Base-by-base conservation (phyloP, 1,140 invertebrate genomes). In the Zaprionus gabonicus region DNA sequence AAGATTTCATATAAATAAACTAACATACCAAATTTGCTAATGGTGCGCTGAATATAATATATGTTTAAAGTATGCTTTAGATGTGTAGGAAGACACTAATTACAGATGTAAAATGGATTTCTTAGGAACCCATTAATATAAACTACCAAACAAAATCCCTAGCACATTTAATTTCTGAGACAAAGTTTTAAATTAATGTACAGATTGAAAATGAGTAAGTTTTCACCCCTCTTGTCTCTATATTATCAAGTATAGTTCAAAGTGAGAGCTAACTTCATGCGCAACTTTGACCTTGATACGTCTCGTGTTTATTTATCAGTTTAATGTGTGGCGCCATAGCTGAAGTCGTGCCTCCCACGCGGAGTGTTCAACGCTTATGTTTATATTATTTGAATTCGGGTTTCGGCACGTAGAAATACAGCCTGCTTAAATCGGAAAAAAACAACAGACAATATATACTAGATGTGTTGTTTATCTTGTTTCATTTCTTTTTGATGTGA, bases 231-330 rank as follows among this genome's bases (percentile, higher is more conserved):
- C 38, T 15, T 7, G 5, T n/a, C 2, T 17, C 7, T 9, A 7
- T 6, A 41, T 46, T 44, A 44, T 34, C 5, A n/a, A 41, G n/a
- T 44, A 17, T 13, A 51, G 10, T 10, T 9, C 20, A 36, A 10
- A 56, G 12, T 28, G 12, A 15, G 15, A 6, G 13, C 12, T 34
- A 57, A 20, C 17, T 51, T 3, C 34, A 17, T 23, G 17, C 44
- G 41, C 17, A 27, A 66, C 46, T 72, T 51, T 84, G 85, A 88
- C 84, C 84, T 87, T 87, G 84, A 57, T 65, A 70, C 73, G 71
- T 65, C 67, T 78, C 55, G n/a, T 75, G 80, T 77, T 77, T 69
- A 72, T 69, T 64, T 76, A 65, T 66, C 69, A 55, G 36, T 56
- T 51, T 66, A 15, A 57, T 70, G 55, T 46, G 62, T 55, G 69